phyloP scores from a whole-genome alignment of 2,888 invertebrate species.

The Ochlodes sylvanus region DNA sequence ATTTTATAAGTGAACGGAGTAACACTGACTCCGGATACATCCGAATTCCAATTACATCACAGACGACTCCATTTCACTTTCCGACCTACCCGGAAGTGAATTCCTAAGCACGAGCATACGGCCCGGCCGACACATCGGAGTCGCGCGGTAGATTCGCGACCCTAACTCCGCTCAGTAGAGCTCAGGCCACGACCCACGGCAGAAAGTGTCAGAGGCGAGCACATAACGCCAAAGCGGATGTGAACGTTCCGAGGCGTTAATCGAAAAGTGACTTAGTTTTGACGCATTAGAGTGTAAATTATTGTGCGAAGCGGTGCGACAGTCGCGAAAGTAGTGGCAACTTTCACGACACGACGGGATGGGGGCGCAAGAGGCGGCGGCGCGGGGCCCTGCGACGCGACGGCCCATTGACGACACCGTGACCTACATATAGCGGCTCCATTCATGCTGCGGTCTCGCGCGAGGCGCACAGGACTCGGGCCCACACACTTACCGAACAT shows the following conservation, averaged over 20 bases:
- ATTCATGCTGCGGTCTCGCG: slow-evolving; percentile 81
- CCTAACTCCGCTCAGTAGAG: slow-evolving; percentile 59
- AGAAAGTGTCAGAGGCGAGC: slow-evolving; percentile 71
- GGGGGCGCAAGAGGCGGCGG: slow-evolving; percentile 71
- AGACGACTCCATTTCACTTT: slow-evolving; percentile 85
- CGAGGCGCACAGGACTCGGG: slow-evolving; percentile 66
- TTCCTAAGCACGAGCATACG: slow-evolving; percentile 83
- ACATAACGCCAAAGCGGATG: slow-evolving; percentile 81
- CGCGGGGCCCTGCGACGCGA: slow-evolving; percentile 75
- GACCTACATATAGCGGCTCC: slow-evolving; percentile 82
- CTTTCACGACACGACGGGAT: slow-evolving; percentile 81
- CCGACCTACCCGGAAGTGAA: slow-evolving; percentile 85
- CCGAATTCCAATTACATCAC: slow-evolving; percentile 85
- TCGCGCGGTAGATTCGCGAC: slow-evolving; percentile 58
- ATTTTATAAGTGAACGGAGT: slow-evolving; percentile 82
- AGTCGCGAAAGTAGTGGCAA: slow-evolving; percentile 83
- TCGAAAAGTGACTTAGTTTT: slow-evolving; percentile 75
- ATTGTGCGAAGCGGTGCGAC: slow-evolving; percentile 59
- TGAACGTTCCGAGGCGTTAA: slow-evolving; percentile 67
- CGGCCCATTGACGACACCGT: slow-evolving; percentile 84
- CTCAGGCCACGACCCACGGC: slow-evolving; percentile 50
- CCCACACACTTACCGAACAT: slow-evolving; percentile 62
- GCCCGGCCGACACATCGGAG: slow-evolving; percentile 71
- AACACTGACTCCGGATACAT: slow-evolving; percentile 83
- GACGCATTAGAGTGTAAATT: slow-evolving; percentile 74